Evolutionary conservation across 2,888 invertebrate genomes (phyloP).

Genomic region (Globia sparganii): DNA sequence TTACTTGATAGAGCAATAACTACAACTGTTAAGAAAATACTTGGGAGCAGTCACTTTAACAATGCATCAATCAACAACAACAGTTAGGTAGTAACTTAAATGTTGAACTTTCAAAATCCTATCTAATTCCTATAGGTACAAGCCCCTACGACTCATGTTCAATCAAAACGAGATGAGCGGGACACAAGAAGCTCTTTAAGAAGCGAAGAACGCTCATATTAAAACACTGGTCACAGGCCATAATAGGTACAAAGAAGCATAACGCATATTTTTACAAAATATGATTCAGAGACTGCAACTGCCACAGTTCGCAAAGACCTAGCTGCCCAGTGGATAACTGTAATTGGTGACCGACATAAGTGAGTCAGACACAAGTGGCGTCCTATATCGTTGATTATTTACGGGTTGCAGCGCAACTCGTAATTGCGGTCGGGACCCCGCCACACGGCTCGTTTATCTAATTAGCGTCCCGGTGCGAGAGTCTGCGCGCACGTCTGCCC

Average conservation of each 20-base stretch:
- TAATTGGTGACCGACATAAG: constrained; percentile 75
- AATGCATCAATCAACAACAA: constrained; percentile 12
- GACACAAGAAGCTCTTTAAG: constrained; percentile 1
- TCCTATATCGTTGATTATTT: constrained; percentile 88
- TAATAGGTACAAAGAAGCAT: background rate
- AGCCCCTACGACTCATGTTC: no score
- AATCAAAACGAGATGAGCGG: constrained; percentile 5
- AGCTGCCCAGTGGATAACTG: constrained; percentile 59
- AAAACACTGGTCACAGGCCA: background rate
- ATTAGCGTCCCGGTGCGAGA: constrained; percentile 83
- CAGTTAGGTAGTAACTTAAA: background rate
- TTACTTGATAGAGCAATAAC: constrained; percentile 38
- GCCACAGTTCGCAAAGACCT: constrained; percentile 20
- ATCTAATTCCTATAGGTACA: background rate
- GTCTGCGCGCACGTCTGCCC: constrained; percentile 75
- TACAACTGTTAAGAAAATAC: background rate
- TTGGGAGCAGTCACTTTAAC: background rate
- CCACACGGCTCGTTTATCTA: constrained; percentile 89
- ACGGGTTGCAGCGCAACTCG: constrained; percentile 82
- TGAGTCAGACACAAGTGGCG: constrained; percentile 84
- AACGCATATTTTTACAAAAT: constrained; percentile 24
- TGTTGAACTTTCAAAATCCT: constrained; percentile 2
- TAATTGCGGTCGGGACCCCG: constrained; percentile 90
- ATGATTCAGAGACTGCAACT: constrained; percentile 14
- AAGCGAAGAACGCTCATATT: background rate